Conservation (phyloP, 2,888 invertebrate species). For the Danaus chrysippus region DNA sequence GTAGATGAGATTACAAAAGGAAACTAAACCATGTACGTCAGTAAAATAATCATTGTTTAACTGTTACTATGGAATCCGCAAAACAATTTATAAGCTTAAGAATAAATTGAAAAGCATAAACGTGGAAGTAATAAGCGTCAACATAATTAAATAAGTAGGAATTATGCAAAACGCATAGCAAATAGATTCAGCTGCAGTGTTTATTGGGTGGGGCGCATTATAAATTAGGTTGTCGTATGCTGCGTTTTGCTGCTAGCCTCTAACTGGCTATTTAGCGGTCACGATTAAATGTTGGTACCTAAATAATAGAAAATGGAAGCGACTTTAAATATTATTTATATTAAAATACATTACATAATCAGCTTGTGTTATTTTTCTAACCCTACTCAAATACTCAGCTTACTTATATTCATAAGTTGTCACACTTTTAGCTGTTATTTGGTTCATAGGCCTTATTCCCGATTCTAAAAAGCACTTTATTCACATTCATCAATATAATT, state of each 20-base stretch:
- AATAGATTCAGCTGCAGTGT: constrained; percentile 28
- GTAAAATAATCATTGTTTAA: no score
- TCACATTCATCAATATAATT: no score
- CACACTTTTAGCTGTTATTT: no score
- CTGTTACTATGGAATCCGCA: no score
- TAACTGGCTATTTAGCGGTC: constrained; percentile 38
- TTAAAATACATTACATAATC: background rate
- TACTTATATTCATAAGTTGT: background rate
- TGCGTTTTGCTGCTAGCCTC: constrained; percentile 29
- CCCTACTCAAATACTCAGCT: background rate
- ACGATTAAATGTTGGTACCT: constrained; percentile 30
- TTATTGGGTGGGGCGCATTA: constrained; percentile 21
- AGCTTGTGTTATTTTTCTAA: constrained; percentile 1
- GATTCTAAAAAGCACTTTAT: no score
- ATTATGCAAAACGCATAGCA: constrained; percentile 9
- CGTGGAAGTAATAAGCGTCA: background rate
- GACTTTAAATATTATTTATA: background rate
- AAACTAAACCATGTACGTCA: no score
- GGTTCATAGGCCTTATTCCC: no score
- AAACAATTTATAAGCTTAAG: background rate
- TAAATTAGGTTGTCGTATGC: constrained; percentile 31
- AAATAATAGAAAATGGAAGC: constrained; percentile 16
- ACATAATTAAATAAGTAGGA: constrained; percentile 6
- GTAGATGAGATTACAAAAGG: no score
- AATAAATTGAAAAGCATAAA: background rate